Base-by-base conservation (phyloP, 2,113 vertebrate species). In the Canis aureus region DNA sequence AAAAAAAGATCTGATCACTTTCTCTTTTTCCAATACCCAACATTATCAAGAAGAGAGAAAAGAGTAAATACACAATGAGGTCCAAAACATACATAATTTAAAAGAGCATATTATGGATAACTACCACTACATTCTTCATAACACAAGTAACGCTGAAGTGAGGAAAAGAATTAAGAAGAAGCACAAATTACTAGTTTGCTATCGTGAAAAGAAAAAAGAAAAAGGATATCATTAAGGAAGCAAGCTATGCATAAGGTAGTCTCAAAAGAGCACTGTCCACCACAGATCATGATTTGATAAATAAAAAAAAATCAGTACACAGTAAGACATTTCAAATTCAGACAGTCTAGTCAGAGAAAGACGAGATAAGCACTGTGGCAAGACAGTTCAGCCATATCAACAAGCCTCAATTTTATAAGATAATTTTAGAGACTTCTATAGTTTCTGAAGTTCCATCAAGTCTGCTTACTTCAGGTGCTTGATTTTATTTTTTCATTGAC, bases 291-390 rank as follows among this genome's bases (percentile, higher is more conserved):
- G 15, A 74, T 60, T 35, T 84, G 27, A 73, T 67, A 91, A 57
- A 76, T 32, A 85, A 79, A 85, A 79, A 32, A 93, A 76, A 90
- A 89, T 22, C 2, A 66, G 51, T 25, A 92, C 17, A 25, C 43
- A 95, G 29, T 32, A 84, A 93, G 73, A 80, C 80, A 97, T 32
- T 96, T 64, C 66, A 51, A 86, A 96, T 92, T 89, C 59, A 95
- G 38, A 81, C 0, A 64, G 19, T 67, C 17, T 17, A 88, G 20
- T 55, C 73, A 91, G 5, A 55, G 12, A 67, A 90, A 94, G 27
- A 73, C 6, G 5, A 94, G 22, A 80, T 2, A 93, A 73, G 1
- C 11, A 93, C 11, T 91, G 11, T 6, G 83, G 17, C 59, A 90
- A 90, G 49, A 91, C 27, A 88, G 96, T 91, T 10, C 32, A 20